A percentile compares a stretch with the other conserved stretches of the same genome.
phyloP scores from a whole-genome alignment of 2,113 vertebrate species.

The Perognathus longimembris region DNA sequence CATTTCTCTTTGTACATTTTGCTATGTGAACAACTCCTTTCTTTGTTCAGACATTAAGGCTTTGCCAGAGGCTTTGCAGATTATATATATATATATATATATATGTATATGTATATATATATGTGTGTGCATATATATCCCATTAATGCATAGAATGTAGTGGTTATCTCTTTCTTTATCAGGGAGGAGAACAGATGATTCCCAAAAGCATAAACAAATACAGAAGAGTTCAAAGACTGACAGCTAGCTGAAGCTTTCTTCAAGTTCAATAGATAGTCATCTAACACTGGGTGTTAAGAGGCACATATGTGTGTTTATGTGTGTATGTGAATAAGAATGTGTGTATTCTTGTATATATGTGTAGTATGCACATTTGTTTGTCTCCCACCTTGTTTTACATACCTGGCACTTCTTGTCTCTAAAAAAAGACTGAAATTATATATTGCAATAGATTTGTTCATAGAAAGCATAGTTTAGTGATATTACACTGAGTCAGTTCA shows the following conservation, averaged over 20 bases:
- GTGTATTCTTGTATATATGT: no score
- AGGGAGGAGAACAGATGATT: slow-evolving; percentile 72
- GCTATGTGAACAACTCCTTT: slow-evolving; percentile 57
- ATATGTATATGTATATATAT: no score
- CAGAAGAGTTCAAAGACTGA: slow-evolving; percentile 72
- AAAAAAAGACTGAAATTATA: neutral
- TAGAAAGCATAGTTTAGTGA: slow-evolving; percentile 16
- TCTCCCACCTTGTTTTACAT: slow-evolving; percentile 11
- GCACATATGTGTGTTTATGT: fast-evolving
- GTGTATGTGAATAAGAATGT: no score
- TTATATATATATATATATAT: slow-evolving; percentile 61
- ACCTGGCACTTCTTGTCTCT: neutral
- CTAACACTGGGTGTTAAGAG: neutral
- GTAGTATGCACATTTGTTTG: neutral
- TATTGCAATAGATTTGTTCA: slow-evolving; percentile 14
- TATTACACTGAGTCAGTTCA: neutral
- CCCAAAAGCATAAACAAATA: slow-evolving; percentile 54
- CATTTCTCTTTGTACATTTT: slow-evolving; percentile 57
- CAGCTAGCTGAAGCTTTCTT: slow-evolving; percentile 40
- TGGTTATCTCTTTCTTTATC: slow-evolving; percentile 78
- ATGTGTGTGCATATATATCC: no score
- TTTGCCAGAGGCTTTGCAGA: slow-evolving; percentile 68
- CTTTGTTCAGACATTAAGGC: slow-evolving; percentile 67
- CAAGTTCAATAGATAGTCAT: slow-evolving; percentile 24
- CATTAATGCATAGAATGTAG: slow-evolving; percentile 66